Conservation (phyloP, 1,140 invertebrate genomes). For the Caenorhabditis remanei region DNA sequence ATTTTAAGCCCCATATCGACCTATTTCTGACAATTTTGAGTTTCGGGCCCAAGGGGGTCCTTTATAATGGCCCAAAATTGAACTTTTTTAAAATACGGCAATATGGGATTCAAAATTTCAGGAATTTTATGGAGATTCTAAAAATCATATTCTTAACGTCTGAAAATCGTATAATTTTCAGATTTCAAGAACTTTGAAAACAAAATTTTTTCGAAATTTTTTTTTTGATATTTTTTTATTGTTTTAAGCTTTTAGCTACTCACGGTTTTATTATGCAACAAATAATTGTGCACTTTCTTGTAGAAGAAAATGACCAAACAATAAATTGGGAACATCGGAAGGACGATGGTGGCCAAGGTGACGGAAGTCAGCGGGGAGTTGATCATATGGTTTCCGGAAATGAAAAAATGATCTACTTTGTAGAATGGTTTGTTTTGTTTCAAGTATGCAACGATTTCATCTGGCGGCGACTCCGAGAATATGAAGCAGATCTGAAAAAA, state of each 20-base stretch:
- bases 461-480: conserved; percentile 56
- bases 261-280: conserved; percentile 21
- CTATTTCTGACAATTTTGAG: too few species aligned
- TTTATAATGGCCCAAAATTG: too few species aligned
- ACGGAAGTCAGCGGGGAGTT: conserved; percentile 53
- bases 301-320: conserved; percentile 59
- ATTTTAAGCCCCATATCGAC: conserved; percentile 23
- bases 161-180: not conserved
- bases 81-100: too few species aligned
- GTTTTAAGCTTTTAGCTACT: not conserved
- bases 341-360: conserved; percentile 60
- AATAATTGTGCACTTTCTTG: conserved; percentile 27
- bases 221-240: not conserved
- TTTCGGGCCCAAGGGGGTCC: too few species aligned
- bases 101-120: not conserved
- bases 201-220: not conserved
- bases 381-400: conserved; percentile 64
- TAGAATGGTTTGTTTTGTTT: conserved; percentile 49
- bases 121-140: too few species aligned
- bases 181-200: too few species aligned
- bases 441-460: conserved; percentile 35
- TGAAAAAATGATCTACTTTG: conserved; percentile 31
- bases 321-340: conserved; percentile 65
- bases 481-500: conserved; percentile 60
- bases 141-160: too few species aligned